phyloP scores from a whole-genome alignment of 2,797 vertebrate genomes.

The Chelonia mydas region DNA sequence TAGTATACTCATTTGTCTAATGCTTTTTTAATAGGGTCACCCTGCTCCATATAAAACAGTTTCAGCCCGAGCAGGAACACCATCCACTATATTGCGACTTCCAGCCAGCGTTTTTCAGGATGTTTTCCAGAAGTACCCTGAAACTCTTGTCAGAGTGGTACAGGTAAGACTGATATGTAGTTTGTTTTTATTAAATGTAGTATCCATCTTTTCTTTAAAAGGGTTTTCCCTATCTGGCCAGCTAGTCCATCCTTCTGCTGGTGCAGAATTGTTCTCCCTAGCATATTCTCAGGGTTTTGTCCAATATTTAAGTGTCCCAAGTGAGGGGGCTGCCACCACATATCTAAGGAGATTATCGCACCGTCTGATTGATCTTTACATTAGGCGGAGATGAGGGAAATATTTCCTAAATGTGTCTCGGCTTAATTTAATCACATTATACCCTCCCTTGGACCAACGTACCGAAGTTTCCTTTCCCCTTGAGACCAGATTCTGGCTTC shows the following conservation, averaged over 20 bases:
- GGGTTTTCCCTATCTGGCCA: neutral
- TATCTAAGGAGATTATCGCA: neutral
- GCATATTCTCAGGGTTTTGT: neutral
- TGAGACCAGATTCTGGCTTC: neutral
- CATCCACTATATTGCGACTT: constrained; percentile 89
- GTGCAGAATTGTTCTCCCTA: rapidly evolving
- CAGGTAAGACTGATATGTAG: constrained; percentile 83
- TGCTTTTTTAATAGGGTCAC: constrained; percentile 84
- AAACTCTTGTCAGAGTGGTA: constrained; percentile 92
- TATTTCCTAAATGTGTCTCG: neutral
- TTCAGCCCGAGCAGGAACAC: constrained; percentile 87
- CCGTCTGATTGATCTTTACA: neutral
- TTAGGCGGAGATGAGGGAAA: neutral
- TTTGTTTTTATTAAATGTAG: neutral
- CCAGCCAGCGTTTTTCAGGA: constrained; percentile 91
- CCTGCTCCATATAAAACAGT: constrained; percentile 94
- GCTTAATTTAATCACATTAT: neutral
- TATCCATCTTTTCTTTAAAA: neutral
- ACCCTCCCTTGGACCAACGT: neutral
- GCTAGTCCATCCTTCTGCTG: neutral
- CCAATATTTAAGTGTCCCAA: neutral
- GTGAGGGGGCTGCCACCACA: neutral
- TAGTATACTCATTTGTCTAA: neutral
- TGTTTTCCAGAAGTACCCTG: constrained; percentile 93
- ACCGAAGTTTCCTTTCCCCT: neutral